Percentiles rank a stretch among this genome's conserved stretches.
Conservation (phyloP, 2,888 invertebrate species). For the Ischnus inquisitorius region DNA sequence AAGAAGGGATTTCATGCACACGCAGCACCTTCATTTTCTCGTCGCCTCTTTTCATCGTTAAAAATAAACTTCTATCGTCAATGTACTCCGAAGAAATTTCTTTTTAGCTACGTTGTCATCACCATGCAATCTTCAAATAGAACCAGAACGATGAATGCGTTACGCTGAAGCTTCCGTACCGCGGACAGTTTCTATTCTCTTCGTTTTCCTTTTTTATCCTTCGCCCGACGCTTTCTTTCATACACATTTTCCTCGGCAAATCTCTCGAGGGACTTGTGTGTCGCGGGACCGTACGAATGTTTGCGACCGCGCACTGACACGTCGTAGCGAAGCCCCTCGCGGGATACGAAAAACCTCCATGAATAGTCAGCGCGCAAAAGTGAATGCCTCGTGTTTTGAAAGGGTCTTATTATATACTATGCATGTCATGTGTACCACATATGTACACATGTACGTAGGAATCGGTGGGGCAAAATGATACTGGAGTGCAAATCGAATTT, state of each 20-base stretch:
- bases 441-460: not conserved
- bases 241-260: slow-evolving; percentile 14
- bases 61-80: not conserved
- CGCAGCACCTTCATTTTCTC: too few species aligned
- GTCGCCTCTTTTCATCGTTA: not conserved
- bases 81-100: not conserved
- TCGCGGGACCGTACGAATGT: slow-evolving; percentile 17
- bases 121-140: not conserved
- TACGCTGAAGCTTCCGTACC: not conserved
- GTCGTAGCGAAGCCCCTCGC: not conserved
- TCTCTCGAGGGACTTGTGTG: slow-evolving; percentile 35
- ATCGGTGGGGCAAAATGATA: too few species aligned
- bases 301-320: slow-evolving; percentile 26
- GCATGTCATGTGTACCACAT: not conserved
- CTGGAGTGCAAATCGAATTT: too few species aligned
- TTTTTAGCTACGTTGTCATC: not conserved
- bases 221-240: not conserved
- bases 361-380: slow-evolving; percentile 52
- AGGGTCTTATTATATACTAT: slow-evolving; percentile 3
- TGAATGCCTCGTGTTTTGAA: slow-evolving; percentile 31
- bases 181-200: not conserved
- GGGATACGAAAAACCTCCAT: slow-evolving; percentile 41
- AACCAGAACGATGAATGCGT: not conserved
- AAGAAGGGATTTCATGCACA: too few species aligned
- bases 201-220: not conserved